phyloP scores from a whole-genome alignment of 2,797 vertebrate species.

The Sebastes paucispinis region DNA sequence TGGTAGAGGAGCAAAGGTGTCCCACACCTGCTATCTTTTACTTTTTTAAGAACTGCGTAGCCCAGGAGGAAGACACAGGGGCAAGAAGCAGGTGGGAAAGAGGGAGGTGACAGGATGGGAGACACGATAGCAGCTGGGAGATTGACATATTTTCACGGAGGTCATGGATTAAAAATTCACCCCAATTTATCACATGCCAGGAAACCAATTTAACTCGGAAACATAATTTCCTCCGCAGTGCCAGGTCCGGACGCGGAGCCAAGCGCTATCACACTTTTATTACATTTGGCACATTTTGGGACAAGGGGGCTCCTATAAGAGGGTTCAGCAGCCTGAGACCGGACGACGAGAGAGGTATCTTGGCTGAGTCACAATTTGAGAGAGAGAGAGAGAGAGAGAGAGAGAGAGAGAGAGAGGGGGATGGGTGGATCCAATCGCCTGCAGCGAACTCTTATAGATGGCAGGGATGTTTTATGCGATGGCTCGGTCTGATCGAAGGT shows the following conservation, averaged over 20 bases:
- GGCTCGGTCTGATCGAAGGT: constrained; percentile 39
- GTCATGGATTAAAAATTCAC: constrained; percentile 70
- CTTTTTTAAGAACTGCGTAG: constrained; percentile 42
- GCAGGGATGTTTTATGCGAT: constrained; percentile 36
- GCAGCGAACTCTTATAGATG: constrained; percentile 36
- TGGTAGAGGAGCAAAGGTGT: constrained; percentile 66
- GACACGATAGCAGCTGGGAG: constrained; percentile 44
- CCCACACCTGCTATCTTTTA: constrained; percentile 63
- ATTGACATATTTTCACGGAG: constrained; percentile 62
- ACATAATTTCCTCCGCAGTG: constrained; percentile 62
- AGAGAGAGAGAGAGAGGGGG: not conserved
- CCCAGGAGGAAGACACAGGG: constrained; percentile 34
- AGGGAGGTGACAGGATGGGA: constrained; percentile 25
- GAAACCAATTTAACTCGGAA: constrained; percentile 68
- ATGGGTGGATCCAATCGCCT: constrained; percentile 29
- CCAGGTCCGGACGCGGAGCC: constrained; percentile 56
- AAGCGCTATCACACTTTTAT: constrained; percentile 64
- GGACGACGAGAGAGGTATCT: constrained; percentile 32
- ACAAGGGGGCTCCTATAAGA: constrained; percentile 45
- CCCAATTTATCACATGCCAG: constrained; percentile 68
- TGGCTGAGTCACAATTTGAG: constrained; percentile 27
- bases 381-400: not conserved
- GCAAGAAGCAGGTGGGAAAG: constrained; percentile 20
- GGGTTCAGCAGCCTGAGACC: constrained; percentile 53
- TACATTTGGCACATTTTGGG: constrained; percentile 64